Evolutionary conservation across 2,888 invertebrate species (phyloP), one percentile per base, ranked within the genome.

Genomic region (Coleophora deauratella): DNA sequence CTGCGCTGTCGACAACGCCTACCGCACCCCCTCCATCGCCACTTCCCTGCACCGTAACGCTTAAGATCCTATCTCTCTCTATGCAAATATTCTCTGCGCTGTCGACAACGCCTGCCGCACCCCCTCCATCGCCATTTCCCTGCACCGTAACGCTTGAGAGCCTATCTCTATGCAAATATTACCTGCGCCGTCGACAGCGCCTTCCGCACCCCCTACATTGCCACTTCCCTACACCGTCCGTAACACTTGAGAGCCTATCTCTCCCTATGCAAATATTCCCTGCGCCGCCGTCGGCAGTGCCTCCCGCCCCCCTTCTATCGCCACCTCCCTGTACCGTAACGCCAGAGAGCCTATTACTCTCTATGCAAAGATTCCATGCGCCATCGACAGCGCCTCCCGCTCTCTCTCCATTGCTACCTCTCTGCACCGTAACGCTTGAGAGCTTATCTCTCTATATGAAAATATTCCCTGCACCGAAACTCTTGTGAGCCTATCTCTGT

Each of bases 101-200:
- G n/a, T n/a, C n/a, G n/a, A n/a, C n/a, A n/a, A n/a, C n/a, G n/a
- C n/a, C n/a, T n/a, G n/a, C n/a, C n/a, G n/a, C n/a, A n/a, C n/a
- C n/a, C n/a, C 92, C 44, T 91, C 90, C 62, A 93, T 75, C 0
- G 95, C 95, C 66, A 95, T 91, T 37, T 90, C 88, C 47, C 93
- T 94, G 55, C 27, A 41, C 27, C 11, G 27, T 6, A 3, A 21
- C 21, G n/a, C n/a, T n/a, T n/a, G n/a, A n/a, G n/a, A n/a, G n/a
- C n/a, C n/a, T n/a, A n/a, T n/a, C n/a, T n/a, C n/a, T n/a, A n/a
- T n/a, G n/a, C n/a, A n/a, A n/a, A n/a, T n/a, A n/a, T n/a, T n/a
- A n/a, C 95, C 71, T 97, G 96, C 3, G 96, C 94, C 64, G 95
- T 88, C 74, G 91, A 91, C 40, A 97, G 90, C 9, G 96, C 94